Evolutionary conservation across 2,888 invertebrate species (phyloP).

Genomic region (Nephrotoma flavescens): DNA sequence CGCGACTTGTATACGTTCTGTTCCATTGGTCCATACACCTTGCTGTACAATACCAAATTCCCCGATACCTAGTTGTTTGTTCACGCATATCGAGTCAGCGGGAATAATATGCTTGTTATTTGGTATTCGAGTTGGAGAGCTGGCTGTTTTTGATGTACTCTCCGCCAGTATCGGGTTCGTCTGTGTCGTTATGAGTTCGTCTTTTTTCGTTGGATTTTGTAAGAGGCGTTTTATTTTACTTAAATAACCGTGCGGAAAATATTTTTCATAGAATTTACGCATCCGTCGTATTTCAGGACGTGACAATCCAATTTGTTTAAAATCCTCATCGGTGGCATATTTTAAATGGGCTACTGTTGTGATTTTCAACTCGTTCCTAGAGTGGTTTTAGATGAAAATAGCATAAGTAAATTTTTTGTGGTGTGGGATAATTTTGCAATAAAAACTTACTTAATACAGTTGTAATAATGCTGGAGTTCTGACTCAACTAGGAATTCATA

Average conservation of each 20-base stretch:
- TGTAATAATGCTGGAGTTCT: conserved; percentile 85
- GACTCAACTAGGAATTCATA: conserved; percentile 90
- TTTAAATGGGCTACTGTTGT: conserved; percentile 79
- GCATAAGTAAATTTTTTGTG: not conserved
- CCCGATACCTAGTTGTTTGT: conserved; percentile 89
- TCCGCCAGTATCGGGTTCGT: conserved; percentile 46
- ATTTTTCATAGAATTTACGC: conserved; percentile 85
- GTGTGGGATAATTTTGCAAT: not conserved
- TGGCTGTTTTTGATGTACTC: conserved; percentile 18
- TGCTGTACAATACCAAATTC: conserved; percentile 98
- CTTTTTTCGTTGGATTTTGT: conserved; percentile 37
- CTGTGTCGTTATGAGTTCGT: conserved; percentile 36
- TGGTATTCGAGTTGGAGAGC: conserved; percentile 28
- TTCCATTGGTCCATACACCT: conserved; percentile 92
- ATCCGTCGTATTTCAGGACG: conserved; percentile 89
- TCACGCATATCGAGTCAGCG: conserved; percentile 80
- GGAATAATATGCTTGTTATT: conserved; percentile 76
- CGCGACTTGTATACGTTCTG: conserved; percentile 86
- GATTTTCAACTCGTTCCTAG: conserved; percentile 77
- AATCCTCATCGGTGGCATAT: conserved; percentile 87
- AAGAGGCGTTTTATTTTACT: conserved; percentile 80
- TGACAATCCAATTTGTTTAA: conserved; percentile 81
- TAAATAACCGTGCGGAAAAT: conserved; percentile 85
- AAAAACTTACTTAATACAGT: conserved; percentile 45
- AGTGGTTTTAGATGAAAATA: not conserved